Evolutionary conservation across 2,113 vertebrate genomes (phyloP).

Genomic region (Lepisosteus oculatus): DNA sequence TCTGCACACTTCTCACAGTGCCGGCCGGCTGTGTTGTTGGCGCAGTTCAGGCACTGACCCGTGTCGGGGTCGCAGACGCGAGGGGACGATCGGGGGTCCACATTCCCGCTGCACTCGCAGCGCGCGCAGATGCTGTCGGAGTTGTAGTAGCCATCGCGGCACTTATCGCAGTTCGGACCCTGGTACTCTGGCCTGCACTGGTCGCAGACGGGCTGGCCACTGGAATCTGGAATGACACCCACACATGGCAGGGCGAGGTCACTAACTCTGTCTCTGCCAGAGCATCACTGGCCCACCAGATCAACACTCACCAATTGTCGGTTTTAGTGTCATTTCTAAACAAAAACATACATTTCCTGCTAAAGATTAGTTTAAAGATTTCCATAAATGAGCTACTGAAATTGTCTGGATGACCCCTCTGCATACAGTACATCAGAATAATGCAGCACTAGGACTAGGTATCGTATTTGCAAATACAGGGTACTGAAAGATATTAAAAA

Average conservation of each 20-base stretch:
- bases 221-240: slow-evolving; percentile 55
- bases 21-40: slow-evolving; percentile 73
- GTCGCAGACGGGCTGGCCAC: slow-evolving; percentile 64
- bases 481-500: no score
- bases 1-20: slow-evolving; percentile 76
- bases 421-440: no score
- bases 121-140: slow-evolving; percentile 67
- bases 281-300: neutral
- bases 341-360: no score
- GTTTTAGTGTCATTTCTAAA: no score
- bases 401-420: no score
- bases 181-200: slow-evolving; percentile 70
- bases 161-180: slow-evolving; percentile 71
- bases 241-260: neutral
- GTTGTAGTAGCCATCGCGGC: slow-evolving; percentile 77
- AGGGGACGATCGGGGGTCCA: slow-evolving; percentile 58
- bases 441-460: no score
- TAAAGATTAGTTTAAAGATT: no score
- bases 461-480: no score
- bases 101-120: slow-evolving; percentile 82
- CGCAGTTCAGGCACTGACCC: slow-evolving; percentile 77
- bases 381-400: no score
- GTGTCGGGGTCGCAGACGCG: slow-evolving; percentile 74
- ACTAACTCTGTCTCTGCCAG: neutral
- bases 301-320: no score